Conservation (phyloP, 2,113 vertebrate genomes). For the Malaclemys terrapin region DNA sequence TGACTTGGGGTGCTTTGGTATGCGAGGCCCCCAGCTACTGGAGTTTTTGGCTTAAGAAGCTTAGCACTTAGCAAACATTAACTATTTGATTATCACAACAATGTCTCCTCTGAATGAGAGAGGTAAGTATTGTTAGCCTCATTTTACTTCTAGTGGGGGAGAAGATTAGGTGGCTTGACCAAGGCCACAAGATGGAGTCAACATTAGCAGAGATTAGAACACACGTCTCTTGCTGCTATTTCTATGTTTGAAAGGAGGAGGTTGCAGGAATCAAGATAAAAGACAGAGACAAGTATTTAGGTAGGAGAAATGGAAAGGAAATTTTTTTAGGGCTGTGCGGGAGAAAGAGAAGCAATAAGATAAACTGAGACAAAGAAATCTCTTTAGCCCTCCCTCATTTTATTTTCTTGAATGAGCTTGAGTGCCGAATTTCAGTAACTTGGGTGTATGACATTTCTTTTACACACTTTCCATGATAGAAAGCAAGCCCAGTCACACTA, state of each 20-base stretch:
- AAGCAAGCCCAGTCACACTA: background rate
- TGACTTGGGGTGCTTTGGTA: background rate
- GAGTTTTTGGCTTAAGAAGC: background rate
- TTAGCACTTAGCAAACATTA: background rate
- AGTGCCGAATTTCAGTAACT: background rate
- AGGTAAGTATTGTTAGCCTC: too few species aligned
- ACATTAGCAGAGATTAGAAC: background rate
- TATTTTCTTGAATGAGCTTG: background rate
- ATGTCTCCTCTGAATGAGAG: background rate
- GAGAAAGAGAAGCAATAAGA: background rate
- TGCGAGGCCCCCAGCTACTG: too few species aligned
- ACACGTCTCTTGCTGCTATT: too few species aligned
- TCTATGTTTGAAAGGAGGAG: background rate
- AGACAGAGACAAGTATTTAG: background rate
- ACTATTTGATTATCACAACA: background rate
- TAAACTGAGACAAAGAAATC: background rate
- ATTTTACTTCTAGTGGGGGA: too few species aligned
- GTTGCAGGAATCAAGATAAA: background rate
- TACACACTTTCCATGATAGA: background rate
- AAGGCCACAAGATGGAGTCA: background rate
- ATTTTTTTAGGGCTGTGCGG: background rate
- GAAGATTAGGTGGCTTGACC: background rate
- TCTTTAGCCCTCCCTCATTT: too few species aligned
- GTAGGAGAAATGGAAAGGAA: background rate
- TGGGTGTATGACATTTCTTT: background rate